Conservation (phyloP, 2,888 invertebrate species). For the Ditula angustiorana region DNA sequence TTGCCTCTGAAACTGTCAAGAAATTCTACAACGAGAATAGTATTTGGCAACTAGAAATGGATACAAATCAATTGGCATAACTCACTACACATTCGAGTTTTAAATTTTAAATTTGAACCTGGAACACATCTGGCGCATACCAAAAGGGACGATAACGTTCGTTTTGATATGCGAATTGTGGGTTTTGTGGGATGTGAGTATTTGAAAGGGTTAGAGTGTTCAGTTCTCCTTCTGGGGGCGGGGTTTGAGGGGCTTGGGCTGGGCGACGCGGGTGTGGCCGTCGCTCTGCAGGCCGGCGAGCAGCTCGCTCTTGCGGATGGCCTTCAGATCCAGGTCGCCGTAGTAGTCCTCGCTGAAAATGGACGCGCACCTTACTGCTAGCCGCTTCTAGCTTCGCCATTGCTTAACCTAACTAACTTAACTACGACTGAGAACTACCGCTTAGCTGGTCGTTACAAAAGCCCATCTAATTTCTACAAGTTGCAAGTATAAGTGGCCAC, state of each 20-base stretch:
- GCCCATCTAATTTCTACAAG: slow-evolving; percentile 70
- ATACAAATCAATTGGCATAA: slow-evolving; percentile 74
- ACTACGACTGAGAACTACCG: background rate
- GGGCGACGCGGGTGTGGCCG: slow-evolving; percentile 76
- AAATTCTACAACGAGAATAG: slow-evolving; percentile 71
- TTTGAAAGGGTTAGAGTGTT: slow-evolving; percentile 67
- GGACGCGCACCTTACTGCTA: slow-evolving; percentile 81
- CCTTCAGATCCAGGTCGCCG: slow-evolving; percentile 97
- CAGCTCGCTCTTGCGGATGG: slow-evolving; percentile 97
- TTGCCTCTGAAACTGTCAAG: slow-evolving; percentile 73
- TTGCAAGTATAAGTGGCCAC: slow-evolving; percentile 55
- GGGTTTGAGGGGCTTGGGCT: slow-evolving; percentile 82
- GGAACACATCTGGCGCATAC: slow-evolving; percentile 66
- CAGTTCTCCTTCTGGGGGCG: slow-evolving; percentile 85
- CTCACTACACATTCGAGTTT: slow-evolving; percentile 60
- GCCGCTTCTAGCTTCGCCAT: slow-evolving; percentile 61
- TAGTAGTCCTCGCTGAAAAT: slow-evolving; percentile 98
- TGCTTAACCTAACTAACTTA: slow-evolving; percentile 56
- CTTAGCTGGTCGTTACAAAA: slow-evolving; percentile 50
- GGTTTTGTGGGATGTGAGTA: slow-evolving; percentile 73
- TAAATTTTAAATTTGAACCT: slow-evolving; percentile 70
- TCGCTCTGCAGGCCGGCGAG: slow-evolving; percentile 91
- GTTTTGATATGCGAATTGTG: slow-evolving; percentile 65
- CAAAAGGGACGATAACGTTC: slow-evolving; percentile 56
- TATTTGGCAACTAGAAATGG: slow-evolving; percentile 83